Conservation (phyloP, 2,888 invertebrate genomes). For the Camponotus fellah region DNA sequence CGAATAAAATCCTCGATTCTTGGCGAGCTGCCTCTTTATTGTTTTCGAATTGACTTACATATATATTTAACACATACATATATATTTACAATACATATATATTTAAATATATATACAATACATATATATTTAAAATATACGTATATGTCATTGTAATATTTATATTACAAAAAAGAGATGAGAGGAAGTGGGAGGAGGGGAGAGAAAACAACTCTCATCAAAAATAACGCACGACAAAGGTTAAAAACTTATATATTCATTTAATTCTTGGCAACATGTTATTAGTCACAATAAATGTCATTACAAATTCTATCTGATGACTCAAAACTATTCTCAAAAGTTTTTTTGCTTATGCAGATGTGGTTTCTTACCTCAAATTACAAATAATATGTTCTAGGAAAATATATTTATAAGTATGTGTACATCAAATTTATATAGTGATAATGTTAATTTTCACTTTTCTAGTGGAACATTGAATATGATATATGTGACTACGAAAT, state of each 20-base stretch:
- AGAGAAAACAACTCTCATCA: conserved; percentile 37
- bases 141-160: not conserved
- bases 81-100: no score
- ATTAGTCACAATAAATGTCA: conserved; percentile 54
- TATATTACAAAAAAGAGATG: not conserved
- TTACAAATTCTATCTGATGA: conserved; percentile 21
- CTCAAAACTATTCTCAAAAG: not conserved
- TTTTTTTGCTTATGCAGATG: not conserved
- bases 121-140: not conserved
- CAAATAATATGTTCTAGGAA: not conserved
- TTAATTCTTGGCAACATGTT: conserved; percentile 65
- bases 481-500: not conserved
- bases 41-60: not conserved
- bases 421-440: not conserved
- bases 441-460: not conserved
- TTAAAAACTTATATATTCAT: conserved; percentile 68
- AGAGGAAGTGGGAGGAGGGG: not conserved
- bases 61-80: not conserved
- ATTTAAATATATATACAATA: no score
- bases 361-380: not conserved
- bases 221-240: conserved; percentile 59
- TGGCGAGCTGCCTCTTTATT: conserved; percentile 10
- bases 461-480: not conserved
- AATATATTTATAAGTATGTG: not conserved
- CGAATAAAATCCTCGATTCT: not conserved